Evolutionary conservation across 35 echinoderm and acorn worm genomes (phyloP).

Genomic region (Ptychodera flava): DNA sequence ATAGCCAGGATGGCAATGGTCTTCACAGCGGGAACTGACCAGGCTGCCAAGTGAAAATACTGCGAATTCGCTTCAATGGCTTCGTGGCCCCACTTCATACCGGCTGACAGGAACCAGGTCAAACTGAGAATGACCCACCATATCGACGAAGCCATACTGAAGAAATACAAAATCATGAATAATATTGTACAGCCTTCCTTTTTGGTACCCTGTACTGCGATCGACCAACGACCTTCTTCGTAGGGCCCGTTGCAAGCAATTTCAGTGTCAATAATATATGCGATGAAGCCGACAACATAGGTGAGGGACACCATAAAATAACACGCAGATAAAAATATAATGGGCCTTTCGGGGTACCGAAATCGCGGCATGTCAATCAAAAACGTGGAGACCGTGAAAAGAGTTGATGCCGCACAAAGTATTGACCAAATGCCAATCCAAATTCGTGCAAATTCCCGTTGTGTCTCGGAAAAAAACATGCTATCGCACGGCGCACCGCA

Average conservation of each 20-base stretch:
- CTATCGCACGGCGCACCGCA: slow-evolving; percentile 87
- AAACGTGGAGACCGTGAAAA: slow-evolving; percentile 93
- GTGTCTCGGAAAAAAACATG: slow-evolving; percentile 80
- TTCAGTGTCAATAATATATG: slow-evolving; percentile 34
- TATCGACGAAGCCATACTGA: slow-evolving; percentile 94
- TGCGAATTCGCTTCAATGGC: slow-evolving; percentile 96
- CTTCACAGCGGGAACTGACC: slow-evolving; percentile 92
- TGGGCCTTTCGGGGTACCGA: slow-evolving; percentile 91
- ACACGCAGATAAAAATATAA: slow-evolving; percentile 97
- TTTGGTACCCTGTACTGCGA: slow-evolving; percentile 66
- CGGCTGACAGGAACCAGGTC: slow-evolving; percentile 96
- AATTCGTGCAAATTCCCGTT: slow-evolving; percentile 82
- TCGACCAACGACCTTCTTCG: slow-evolving; percentile 13
- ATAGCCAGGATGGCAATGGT: slow-evolving; percentile 84
- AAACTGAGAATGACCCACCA: slow-evolving; percentile 99
- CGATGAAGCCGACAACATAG: slow-evolving; percentile 80
- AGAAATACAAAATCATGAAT: slow-evolving; percentile 96
- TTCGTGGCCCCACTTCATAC: slow-evolving; percentile 98
- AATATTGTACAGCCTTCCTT: slow-evolving; percentile 82
- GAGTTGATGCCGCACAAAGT: slow-evolving; percentile 79
- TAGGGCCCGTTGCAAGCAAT: slow-evolving; percentile 71
- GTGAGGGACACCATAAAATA: slow-evolving; percentile 89
- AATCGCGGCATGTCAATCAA: slow-evolving; percentile 84
- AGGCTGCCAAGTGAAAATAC: slow-evolving; percentile 95
- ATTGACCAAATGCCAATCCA: slow-evolving; percentile 97